Evolutionary conservation across 2,797 vertebrate species (phyloP).

Genomic region (Clamator glandarius): DNA sequence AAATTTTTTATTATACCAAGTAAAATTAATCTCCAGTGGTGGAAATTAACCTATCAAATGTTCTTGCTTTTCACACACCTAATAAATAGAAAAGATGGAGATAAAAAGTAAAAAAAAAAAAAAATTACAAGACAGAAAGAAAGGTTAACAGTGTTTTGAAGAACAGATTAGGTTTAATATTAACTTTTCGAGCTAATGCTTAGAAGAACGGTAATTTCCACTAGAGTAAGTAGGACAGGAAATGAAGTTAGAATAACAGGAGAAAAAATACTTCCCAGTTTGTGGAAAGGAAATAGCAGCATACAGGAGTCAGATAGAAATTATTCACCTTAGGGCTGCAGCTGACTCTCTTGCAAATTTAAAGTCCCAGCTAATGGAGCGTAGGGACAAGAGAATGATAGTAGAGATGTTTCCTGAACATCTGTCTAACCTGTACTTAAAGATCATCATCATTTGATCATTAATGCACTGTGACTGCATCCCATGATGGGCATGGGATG

Average conservation of each 20-base stretch:
- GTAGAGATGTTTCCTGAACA: neutral
- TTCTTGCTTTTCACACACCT: neutral
- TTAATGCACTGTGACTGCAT: neutral
- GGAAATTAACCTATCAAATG: neutral
- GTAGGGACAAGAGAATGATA: slow-evolving; percentile 18
- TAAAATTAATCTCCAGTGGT: neutral
- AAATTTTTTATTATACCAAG: neutral
- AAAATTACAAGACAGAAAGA: neutral
- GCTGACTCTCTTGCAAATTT: slow-evolving; percentile 32
- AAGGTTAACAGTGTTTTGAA: neutral
- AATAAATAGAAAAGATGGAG: slow-evolving; percentile 2
- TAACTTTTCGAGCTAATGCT: neutral
- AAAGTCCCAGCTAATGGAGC: slow-evolving; percentile 48
- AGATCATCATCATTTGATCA: neutral
- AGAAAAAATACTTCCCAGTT: slow-evolving; percentile 47
- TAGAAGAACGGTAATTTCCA: neutral
- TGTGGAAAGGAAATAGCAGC: slow-evolving; percentile 10
- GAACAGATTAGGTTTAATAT: neutral
- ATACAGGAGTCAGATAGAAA: slow-evolving; percentile 35
- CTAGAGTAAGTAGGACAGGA: neutral
- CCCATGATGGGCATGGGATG: neutral
- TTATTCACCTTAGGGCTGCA: slow-evolving; percentile 32
- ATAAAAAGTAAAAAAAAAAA: neutral
- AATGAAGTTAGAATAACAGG: neutral
- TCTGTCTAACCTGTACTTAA: neutral